A percentile compares a stretch with the other conserved stretches of the same genome.
Evolutionary conservation across 2,113 vertebrate species (phyloP).

Genomic region (Leptobrachium ailaonicum): DNA sequence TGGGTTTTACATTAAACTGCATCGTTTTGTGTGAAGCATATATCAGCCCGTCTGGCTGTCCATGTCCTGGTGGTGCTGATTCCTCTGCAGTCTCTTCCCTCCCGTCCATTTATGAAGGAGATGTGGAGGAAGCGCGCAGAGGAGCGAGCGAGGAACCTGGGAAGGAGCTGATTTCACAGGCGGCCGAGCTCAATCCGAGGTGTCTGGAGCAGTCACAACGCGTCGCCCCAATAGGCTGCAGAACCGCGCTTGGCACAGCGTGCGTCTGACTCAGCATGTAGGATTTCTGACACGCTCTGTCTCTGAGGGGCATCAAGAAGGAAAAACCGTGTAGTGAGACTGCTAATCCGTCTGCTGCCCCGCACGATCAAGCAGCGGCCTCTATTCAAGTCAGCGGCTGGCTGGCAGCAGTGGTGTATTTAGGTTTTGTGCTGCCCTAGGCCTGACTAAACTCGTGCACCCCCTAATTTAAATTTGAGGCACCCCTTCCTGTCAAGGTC

Average conservation of each 20-base stretch:
- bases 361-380: background rate
- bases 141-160: background rate
- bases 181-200: background rate
- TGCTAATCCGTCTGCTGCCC: background rate
- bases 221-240: background rate
- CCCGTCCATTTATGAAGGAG: background rate
- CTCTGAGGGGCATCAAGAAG: background rate
- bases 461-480: no score
- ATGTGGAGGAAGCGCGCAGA: background rate
- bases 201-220: slow-evolving; percentile 7
- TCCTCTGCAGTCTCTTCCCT: no score
- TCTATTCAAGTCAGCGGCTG: background rate
- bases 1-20: no score
- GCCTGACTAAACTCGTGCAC: no score
- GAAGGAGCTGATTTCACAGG: slow-evolving; percentile 10
- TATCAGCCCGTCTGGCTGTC: no score
- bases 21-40: no score
- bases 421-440: background rate
- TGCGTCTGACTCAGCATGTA: background rate
- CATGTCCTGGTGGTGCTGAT: no score
- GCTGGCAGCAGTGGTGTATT: no score
- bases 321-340: background rate
- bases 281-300: slow-evolving; percentile 4
- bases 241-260: background rate
- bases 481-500: no score